A percentile compares a stretch with the other conserved stretches of the same genome.
Conservation (phyloP, 2,888 invertebrate genomes). For the Drosophila pseudotalamancana region DNA sequence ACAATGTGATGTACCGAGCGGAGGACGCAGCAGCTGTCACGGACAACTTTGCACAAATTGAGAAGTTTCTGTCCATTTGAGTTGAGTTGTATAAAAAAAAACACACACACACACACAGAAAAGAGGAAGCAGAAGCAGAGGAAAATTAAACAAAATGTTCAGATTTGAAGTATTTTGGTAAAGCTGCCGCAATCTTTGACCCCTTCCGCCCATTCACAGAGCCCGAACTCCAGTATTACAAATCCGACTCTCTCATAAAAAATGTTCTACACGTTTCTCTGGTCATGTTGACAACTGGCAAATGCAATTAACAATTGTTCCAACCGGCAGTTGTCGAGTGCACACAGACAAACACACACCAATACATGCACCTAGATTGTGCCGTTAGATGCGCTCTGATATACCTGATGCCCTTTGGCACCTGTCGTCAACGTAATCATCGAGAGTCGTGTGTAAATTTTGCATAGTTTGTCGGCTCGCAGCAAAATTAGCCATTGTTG, state of each 20-base stretch:
- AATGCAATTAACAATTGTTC: constrained; percentile 82
- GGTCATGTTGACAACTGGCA: constrained; percentile 74
- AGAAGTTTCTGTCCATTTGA: constrained; percentile 34
- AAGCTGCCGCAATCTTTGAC: constrained; percentile 1
- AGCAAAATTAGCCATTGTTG: constrained; percentile 59
- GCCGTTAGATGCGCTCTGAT: constrained; percentile 67
- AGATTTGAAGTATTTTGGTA: constrained; percentile 12
- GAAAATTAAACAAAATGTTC: constrained; percentile 16
- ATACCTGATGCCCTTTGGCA: constrained; percentile 73
- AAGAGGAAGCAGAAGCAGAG: background rate
- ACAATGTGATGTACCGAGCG: constrained; percentile 36
- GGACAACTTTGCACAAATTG: constrained; percentile 32
- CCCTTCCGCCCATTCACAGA: too few relatives aligned
- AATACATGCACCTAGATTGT: constrained; percentile 13
- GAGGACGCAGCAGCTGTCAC: constrained; percentile 36
- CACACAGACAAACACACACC: constrained; percentile 4
- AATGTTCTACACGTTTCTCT: constrained; percentile 60
- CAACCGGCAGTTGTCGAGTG: constrained; percentile 53
- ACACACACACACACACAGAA: too few relatives aligned
- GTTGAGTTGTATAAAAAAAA: background rate
- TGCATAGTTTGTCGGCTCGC: constrained; percentile 60
- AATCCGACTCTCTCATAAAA: constrained; percentile 34
- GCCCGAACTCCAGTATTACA: too few relatives aligned
- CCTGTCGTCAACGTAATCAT: constrained; percentile 75
- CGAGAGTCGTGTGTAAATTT: constrained; percentile 52